Evolutionary conservation across 2,797 vertebrate species (phyloP).

Genomic region (Bovichtus variegatus): DNA sequence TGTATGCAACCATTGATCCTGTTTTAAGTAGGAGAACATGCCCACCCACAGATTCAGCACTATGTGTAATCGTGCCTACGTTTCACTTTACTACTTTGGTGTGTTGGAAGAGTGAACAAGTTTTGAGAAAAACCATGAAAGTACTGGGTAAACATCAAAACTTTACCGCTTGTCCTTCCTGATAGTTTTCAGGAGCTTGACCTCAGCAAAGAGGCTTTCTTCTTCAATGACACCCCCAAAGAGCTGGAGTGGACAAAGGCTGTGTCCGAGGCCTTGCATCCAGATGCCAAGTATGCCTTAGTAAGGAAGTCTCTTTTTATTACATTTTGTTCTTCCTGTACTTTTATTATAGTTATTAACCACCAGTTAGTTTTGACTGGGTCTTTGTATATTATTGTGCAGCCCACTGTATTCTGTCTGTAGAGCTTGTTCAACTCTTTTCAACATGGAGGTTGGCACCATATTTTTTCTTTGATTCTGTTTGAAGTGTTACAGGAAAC

Average conservation of each 20-base stretch:
- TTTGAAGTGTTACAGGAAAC: neutral
- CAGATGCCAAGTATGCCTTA: slow-evolving; percentile 94
- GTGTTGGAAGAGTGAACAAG: slow-evolving; percentile 3
- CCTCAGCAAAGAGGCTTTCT: slow-evolving; percentile 97
- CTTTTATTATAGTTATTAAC: neutral
- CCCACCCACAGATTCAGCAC: slow-evolving; percentile 31
- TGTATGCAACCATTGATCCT: slow-evolving; percentile 29
- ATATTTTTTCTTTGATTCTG: neutral
- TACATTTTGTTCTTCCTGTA: neutral
- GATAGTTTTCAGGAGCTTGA: slow-evolving; percentile 97
- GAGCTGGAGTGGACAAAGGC: slow-evolving; percentile 97
- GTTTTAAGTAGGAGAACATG: slow-evolving; percentile 39
- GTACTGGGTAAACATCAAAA: neutral
- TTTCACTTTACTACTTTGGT: slow-evolving; percentile 36
- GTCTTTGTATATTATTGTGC: neutral
- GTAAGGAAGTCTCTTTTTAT: slow-evolving; percentile 82
- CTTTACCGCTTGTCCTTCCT: slow-evolving; percentile 14
- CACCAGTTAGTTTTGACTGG: neutral
- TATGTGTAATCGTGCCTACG: slow-evolving; percentile 28
- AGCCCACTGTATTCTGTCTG: neutral
- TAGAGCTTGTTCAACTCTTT: neutral
- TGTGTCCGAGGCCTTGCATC: slow-evolving; percentile 92
- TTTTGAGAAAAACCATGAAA: slow-evolving; percentile 12
- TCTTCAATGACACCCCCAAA: slow-evolving; percentile 97
- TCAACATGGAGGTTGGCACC: neutral